Base-by-base conservation (phyloP, 2,113 vertebrate genomes). In the Tautogolabrus adspersus region DNA sequence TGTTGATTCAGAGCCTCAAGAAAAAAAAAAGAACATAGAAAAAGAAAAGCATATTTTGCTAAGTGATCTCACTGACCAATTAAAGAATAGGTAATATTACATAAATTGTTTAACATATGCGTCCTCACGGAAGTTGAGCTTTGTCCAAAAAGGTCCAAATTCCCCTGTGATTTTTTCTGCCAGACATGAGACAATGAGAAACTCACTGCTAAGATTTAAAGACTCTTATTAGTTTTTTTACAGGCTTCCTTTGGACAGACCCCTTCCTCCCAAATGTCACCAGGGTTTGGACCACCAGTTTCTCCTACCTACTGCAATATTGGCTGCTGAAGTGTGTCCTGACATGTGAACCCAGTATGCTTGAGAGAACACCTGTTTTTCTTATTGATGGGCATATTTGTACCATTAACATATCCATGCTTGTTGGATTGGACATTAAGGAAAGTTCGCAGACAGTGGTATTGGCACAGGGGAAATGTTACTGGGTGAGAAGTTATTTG, bases 41-140 rank as follows among this genome's bases (percentile, higher is more conserved):
- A 74, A 72, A 70, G 15, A 19, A 62, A 77, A 65, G 8, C 19
- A 26, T 37, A 62, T 65, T 55, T 47, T 71, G 75, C 82, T 72
- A 82, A 66, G 52, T 52, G 55, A 72, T 81, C 73, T 88, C 66
- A 81, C 19, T 59, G 73, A 63, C 12, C 4, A 64, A 46, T 81
- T 85, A 70, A 77, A 52, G 56, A 71, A 70, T 22, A 77, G 77
- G 57, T 87, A 83, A 62, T 77, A 57, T 89, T 88, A 83, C 77
- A 88, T 92, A 78, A 85, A 83, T 87, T 68, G 54, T 79, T 79
- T 61, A 87, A 66, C 87, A 85, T 76, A 80, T 87, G 88, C n/a
- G 0, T 72, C 78, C 63, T 70, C 55, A 54, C 26, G 46, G 73
- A 66, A 64, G 60, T 38, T 73, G 51, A 57, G 46, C 44, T n/a